phyloP scores from a whole-genome alignment of 2,113 vertebrate genomes.

The Notarius quadriscutis region DNA sequence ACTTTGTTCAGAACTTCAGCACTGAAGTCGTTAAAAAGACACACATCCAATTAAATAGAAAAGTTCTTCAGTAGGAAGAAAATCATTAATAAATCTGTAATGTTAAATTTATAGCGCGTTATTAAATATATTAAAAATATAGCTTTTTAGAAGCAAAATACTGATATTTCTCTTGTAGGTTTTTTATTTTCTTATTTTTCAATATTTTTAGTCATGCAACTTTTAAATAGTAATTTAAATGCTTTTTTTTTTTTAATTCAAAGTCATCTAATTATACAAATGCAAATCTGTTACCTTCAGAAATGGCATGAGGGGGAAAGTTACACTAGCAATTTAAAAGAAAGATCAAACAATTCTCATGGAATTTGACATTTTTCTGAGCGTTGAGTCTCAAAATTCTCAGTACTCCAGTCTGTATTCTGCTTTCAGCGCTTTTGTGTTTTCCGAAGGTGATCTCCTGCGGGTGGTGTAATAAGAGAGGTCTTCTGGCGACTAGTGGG shows the following conservation, averaged over 20 bases:
- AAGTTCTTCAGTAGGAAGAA: too few species aligned
- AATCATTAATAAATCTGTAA: too few species aligned
- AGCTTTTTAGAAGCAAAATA: background rate
- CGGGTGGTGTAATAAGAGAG: slow-evolving; percentile 92
- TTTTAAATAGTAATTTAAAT: too few species aligned
- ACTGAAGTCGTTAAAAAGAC: background rate
- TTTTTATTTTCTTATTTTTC: too few species aligned
- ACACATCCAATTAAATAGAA: too few species aligned
- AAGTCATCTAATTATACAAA: too few species aligned
- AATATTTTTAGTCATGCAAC: too few species aligned
- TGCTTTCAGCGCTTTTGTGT: background rate
- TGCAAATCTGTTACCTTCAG: too few species aligned
- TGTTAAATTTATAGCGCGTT: too few species aligned
- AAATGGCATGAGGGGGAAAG: too few species aligned
- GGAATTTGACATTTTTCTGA: background rate
- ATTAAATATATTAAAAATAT: background rate
- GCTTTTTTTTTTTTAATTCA: too few species aligned
- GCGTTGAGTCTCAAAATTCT: background rate
- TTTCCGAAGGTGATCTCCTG: slow-evolving; percentile 85
- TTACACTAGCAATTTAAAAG: background rate
- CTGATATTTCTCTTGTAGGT: too few species aligned
- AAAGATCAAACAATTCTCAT: background rate
- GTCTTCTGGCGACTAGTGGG: slow-evolving; percentile 89
- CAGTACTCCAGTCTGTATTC: background rate
- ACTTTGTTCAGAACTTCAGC: background rate